phyloP scores from a whole-genome alignment of 2,113 vertebrate genomes.

The Cephalopterus ornatus region DNA sequence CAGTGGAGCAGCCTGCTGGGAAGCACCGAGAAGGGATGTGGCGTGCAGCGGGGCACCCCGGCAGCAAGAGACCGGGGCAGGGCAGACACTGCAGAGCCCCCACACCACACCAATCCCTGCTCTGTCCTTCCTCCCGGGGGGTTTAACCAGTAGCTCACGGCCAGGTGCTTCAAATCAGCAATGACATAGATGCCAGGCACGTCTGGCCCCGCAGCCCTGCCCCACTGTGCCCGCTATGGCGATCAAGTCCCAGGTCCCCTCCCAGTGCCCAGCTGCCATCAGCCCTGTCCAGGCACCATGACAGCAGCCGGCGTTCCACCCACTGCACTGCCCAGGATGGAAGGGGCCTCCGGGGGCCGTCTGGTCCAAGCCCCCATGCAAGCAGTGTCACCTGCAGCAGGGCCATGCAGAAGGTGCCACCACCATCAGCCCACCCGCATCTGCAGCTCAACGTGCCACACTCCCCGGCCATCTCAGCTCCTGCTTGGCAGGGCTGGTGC shows the following conservation, averaged over 20 bases:
- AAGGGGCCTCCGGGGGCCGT: rapidly evolving
- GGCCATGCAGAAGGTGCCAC: neutral
- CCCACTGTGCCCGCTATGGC: neutral
- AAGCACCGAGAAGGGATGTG: too few relatives aligned
- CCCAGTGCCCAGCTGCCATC: neutral
- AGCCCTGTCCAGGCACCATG: rapidly evolving
- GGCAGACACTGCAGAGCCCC: neutral
- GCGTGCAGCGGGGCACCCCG: neutral
- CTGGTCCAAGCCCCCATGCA: neutral
- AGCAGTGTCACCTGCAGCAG: neutral
- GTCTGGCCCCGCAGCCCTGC: neutral
- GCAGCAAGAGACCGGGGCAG: neutral
- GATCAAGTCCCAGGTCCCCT: neutral
- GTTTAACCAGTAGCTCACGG: neutral
- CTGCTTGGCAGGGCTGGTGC: neutral
- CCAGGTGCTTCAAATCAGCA: rapidly evolving
- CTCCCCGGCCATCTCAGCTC: neutral
- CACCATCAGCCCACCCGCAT: neutral
- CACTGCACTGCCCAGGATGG: neutral
- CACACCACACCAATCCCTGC: rapidly evolving
- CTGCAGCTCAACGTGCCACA: neutral
- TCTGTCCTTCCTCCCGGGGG: neutral
- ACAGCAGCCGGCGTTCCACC: neutral
- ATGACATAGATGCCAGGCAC: neutral
- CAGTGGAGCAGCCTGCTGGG: neutral